Evolutionary conservation across 2,888 invertebrate genomes (phyloP), one percentile per base, ranked within the genome.

Genomic region (Sarcophaga subvicina): DNA sequence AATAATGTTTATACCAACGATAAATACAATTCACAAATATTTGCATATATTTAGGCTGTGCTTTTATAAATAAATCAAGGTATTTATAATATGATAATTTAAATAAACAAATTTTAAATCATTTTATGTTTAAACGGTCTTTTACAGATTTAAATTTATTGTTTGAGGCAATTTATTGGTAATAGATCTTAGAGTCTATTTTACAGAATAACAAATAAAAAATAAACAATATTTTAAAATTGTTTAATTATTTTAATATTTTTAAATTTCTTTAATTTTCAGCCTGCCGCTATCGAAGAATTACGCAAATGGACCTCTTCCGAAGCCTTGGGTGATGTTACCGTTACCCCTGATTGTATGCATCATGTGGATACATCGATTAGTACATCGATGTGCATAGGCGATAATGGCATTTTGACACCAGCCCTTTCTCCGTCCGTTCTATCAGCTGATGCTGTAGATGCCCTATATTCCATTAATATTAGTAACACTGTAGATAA

Each of bases 231-330:
- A n/a, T n/a, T n/a, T n/a, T n/a, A n/a, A n/a, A n/a, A n/a, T n/a
- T n/a, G n/a, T n/a, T n/a, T n/a, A n/a, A n/a, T n/a, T n/a, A n/a
- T n/a, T n/a, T n/a, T 25, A 76, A 64, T 11, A 54, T 71, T 67
- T 54, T n/a, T 12, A 67, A 60, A 22, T 17, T 59, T 64, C 73
- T 47, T 37, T 14, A 66, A n/a, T 75, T 84, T 73, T 27, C 94
- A 97, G 98, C 98, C 96, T 90, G 97, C 96, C 91, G 96, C 95
- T 91, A 96, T 96, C 91, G 97, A 95, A 92, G 96, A 96, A 91
- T 94, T 97, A 80, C 95, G 97, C 89, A 95, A 96, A 94, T 98
- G 97, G 97, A 97, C 97, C 84, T 97, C 97, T 47, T 90, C 90
- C 63, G 93, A 93, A 88, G 93, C 93, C 22, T 93, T 97, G 79